phyloP scores from a whole-genome alignment of 2,797 vertebrate species.

The Bucorvus abyssinicus region DNA sequence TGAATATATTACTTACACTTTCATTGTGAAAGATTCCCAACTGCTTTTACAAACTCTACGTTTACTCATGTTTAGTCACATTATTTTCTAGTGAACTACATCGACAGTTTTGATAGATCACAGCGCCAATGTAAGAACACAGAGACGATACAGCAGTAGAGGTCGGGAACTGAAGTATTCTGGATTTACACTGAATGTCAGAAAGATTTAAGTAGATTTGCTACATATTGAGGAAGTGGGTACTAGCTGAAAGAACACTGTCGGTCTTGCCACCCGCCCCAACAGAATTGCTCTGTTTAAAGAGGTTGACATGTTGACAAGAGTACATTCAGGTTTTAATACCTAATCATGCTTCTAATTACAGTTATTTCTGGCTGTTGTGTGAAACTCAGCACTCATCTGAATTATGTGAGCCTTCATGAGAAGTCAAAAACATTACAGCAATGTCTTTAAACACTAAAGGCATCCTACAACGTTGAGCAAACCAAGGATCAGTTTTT shows the following conservation, averaged over 20 bases:
- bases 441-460: neutral
- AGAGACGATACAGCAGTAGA: neutral
- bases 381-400: neutral
- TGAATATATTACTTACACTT: neutral
- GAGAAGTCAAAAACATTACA: neutral
- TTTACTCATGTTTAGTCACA: neutral
- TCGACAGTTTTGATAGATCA: neutral
- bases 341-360: neutral
- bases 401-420: neutral
- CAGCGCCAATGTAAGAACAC: neutral
- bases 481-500: neutral
- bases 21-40: neutral
- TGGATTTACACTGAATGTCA: neutral
- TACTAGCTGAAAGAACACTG: neutral
- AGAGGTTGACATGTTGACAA: neutral
- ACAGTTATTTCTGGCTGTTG: neutral
- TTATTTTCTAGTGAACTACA: neutral
- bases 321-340: neutral
- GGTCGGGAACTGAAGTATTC: neutral
- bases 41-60: neutral
- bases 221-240: neutral
- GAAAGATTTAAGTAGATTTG: neutral
- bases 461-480: neutral
- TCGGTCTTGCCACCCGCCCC: neutral
- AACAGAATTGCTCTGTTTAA: neutral